Percentiles rank a stretch among this genome's conserved stretches.
phyloP scores from a whole-genome alignment of 2,113 vertebrate genomes.

The Pachyramphus minor region DNA sequence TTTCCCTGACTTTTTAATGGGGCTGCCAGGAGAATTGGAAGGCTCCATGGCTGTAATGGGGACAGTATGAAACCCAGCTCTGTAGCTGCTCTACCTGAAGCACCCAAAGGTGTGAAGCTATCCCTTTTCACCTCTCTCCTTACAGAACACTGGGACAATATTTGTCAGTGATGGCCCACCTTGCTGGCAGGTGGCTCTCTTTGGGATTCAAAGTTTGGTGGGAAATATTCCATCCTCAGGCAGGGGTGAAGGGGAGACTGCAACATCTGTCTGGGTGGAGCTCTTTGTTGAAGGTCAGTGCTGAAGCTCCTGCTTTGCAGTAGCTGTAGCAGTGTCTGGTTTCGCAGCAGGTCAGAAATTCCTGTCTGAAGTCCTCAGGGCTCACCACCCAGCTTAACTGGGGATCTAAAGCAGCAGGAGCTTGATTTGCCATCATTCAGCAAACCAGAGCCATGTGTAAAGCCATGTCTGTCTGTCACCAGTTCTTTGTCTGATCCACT shows the following conservation, averaged over 20 bases:
- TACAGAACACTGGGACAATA: neutral
- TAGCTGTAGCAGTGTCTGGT: neutral
- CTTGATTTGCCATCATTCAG: neutral
- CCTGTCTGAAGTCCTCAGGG: neutral
- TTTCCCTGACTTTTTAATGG: neutral
- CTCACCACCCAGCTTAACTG: neutral
- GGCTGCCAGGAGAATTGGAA: neutral
- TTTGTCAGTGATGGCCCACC: neutral
- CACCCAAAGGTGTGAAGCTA: neutral
- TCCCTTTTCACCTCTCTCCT: neutral
- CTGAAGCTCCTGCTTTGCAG: neutral
- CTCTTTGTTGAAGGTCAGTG: neutral
- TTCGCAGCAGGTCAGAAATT: conserved; percentile 4
- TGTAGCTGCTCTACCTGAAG: neutral
- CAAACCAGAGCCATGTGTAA: neutral
- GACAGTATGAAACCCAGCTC: neutral
- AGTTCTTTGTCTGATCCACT: neutral
- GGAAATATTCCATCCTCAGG: neutral
- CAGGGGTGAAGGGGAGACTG: neutral
- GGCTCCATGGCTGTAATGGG: neutral
- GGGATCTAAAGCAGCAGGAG: conserved; percentile 1
- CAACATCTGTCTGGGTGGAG: neutral
- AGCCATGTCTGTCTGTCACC: neutral
- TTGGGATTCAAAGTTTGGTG: neutral
- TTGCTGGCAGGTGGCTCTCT: neutral